Evolutionary conservation across 2,888 invertebrate genomes (phyloP).

Genomic region (Philopedon plagiatum): DNA sequence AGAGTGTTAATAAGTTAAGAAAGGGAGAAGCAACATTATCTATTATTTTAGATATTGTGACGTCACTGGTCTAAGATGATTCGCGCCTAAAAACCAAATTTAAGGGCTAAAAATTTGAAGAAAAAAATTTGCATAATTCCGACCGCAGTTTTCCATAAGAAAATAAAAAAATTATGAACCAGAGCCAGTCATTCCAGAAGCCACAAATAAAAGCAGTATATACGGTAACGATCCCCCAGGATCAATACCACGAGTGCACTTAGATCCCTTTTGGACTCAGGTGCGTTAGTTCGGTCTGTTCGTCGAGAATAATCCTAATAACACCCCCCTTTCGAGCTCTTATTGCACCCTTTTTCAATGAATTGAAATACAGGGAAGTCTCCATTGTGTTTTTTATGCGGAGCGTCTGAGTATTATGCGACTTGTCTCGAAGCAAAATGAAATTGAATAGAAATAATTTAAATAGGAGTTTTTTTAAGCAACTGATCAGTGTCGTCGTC

Average conservation of each 20-base stretch:
- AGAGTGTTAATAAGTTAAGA: no score
- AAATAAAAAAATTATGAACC: no score
- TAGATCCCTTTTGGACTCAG: constrained; percentile 43
- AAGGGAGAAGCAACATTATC: no score
- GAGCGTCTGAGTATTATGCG: not conserved
- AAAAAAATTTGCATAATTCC: no score
- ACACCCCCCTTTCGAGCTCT: constrained; percentile 32
- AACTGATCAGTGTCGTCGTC: no score
- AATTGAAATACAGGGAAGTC: not conserved
- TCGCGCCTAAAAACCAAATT: no score
- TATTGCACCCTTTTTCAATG: constrained; percentile 31
- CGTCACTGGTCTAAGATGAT: no score
- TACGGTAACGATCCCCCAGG: constrained; percentile 35
- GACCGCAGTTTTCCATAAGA: no score
- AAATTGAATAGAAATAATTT: no score
- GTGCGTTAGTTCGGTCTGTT: constrained; percentile 39
- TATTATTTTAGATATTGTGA: no score
- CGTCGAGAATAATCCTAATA: constrained; percentile 43
- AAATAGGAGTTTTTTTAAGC: no score
- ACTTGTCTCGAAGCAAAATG: not conserved
- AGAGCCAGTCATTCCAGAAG: not conserved
- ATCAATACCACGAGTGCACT: constrained; percentile 41
- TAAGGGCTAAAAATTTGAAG: no score
- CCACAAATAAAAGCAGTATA: constrained; percentile 29
- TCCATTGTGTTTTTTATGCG: constrained; percentile 12